Percentiles rank a stretch among this genome's conserved stretches.
Evolutionary conservation across 2,888 invertebrate genomes (phyloP).

Genomic region (Dendrolimus houi): DNA sequence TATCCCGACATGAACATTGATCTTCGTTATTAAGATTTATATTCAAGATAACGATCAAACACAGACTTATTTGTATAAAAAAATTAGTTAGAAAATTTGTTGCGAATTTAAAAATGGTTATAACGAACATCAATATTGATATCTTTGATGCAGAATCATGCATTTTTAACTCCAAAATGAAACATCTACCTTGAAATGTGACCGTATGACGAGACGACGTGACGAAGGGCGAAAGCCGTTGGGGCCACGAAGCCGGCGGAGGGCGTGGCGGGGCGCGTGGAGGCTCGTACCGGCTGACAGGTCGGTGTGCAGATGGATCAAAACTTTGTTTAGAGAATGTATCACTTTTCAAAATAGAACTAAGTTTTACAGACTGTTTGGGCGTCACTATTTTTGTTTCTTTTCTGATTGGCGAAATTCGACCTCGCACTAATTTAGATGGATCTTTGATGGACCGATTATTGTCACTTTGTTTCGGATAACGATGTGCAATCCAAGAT

Average conservation of each 20-base stretch:
- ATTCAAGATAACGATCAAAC: background rate
- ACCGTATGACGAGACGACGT: slow-evolving; percentile 80
- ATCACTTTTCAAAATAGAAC: slow-evolving; percentile 64
- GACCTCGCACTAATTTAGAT: slow-evolving; percentile 35
- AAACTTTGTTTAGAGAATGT: slow-evolving; percentile 81
- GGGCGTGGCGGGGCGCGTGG: slow-evolving; percentile 74
- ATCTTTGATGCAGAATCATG: slow-evolving; percentile 32
- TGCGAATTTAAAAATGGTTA: background rate
- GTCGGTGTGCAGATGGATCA: slow-evolving; percentile 85
- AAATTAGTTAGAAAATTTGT: background rate
- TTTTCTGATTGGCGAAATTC: slow-evolving; percentile 54
- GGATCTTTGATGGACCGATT: slow-evolving; percentile 77
- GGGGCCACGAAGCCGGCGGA: slow-evolving; percentile 60
- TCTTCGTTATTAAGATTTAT: slow-evolving; percentile 12
- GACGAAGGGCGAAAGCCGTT: slow-evolving; percentile 59
- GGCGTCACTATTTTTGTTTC: slow-evolving; percentile 49
- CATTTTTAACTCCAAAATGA: slow-evolving; percentile 57
- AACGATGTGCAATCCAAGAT: slow-evolving; percentile 88
- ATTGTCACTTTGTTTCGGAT: slow-evolving; percentile 82
- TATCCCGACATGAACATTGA: slow-evolving; percentile 25
- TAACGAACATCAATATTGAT: slow-evolving; percentile 43
- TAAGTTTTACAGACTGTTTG: slow-evolving; percentile 61
- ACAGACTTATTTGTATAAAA: background rate
- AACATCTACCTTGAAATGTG: slow-evolving; percentile 81
- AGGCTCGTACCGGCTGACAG: slow-evolving; percentile 86